Evolutionary conservation across 2,113 vertebrate genomes (phyloP), one percentile per base, ranked within the genome.

Genomic region (Murina feae): DNA sequence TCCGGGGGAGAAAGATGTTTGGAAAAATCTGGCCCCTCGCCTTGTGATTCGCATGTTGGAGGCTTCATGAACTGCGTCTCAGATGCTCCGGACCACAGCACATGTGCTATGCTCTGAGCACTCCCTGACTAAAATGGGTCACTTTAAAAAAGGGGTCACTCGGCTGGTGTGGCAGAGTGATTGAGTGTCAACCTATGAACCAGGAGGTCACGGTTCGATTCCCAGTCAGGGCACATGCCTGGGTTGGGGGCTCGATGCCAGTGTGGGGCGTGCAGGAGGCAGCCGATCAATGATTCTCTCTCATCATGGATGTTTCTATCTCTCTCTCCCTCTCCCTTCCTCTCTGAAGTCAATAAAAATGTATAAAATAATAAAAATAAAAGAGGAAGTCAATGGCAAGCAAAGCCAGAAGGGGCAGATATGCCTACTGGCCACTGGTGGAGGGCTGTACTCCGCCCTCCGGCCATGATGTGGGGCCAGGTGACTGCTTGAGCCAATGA

Each of bases 381-480:
- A 58, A 25, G 10, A 58, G 55, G 18, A 53, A 20, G 39, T 75
- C 47, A 25, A 0, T 9, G 16, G 35, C 35, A 37, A 30, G 6
- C 72, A 42, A 63, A 71, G 53, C 39, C 37, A 42, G 35, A 1
- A 39, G 6, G 30, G 9, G 16, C 51, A 25, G 12, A 7, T 11
- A 20, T 2, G n/a, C 32, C 23, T 11, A 2, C 21, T 1, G 4
- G 11, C 30, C 32, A 18, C 35, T 25, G 18, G 20, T 0, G 12
- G 42, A 66, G 47, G 18, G 16, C 21, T 2, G 32, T 1, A 0
- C 25, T 2, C 12, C 2, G 1, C 37, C n/a, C 28, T 35, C 68
- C 32, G 3, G 68, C 75, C 55, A 2, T 13, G 11, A 21, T 17
- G 49, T 30, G 71, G 3, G 65, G 30, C 37, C 78, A 2, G 2